Evolutionary conservation across 2,113 vertebrate genomes (phyloP).

Genomic region (Percopsis transmontana): DNA sequence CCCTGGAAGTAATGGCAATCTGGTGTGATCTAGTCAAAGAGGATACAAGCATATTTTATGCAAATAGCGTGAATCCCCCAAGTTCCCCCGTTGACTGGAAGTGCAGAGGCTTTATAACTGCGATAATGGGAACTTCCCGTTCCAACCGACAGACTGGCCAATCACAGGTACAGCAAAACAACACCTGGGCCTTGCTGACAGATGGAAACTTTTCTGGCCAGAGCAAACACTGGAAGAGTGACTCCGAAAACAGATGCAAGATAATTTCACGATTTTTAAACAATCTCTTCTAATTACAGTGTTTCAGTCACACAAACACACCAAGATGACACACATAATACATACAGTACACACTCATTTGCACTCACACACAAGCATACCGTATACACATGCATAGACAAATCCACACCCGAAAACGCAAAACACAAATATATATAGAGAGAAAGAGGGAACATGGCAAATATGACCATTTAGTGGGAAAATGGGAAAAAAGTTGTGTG

Average conservation of each 20-base stretch:
- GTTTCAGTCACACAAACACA: neutral
- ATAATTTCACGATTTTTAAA: too few species aligned
- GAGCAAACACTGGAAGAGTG: neutral
- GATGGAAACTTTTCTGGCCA: neutral
- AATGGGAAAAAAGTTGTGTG: too few species aligned
- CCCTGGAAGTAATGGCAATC: conserved; percentile 23
- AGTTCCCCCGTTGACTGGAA: neutral
- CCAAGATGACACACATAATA: neutral
- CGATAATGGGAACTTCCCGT: neutral
- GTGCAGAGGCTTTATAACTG: neutral
- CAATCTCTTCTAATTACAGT: too few species aligned
- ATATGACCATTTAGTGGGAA: too few species aligned
- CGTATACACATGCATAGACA: too few species aligned
- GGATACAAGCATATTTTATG: conserved; percentile 16
- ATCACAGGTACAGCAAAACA: neutral
- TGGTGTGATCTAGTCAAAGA: conserved; percentile 1
- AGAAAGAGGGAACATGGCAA: too few species aligned
- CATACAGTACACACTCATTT: too few species aligned
- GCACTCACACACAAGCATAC: neutral
- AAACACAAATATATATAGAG: too few species aligned
- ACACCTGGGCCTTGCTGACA: neutral
- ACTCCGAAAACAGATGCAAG: too few species aligned
- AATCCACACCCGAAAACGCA: too few species aligned
- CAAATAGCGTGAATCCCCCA: conserved; percentile 11
- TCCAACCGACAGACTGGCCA: neutral